A percentile compares a stretch with the other conserved stretches of the same genome.
These are phyloP conservation scores for Liodrosophila aerea DNA, from an alignment of 2,888 invertebrate genomes.

Conservation along the genomic window DNA sequence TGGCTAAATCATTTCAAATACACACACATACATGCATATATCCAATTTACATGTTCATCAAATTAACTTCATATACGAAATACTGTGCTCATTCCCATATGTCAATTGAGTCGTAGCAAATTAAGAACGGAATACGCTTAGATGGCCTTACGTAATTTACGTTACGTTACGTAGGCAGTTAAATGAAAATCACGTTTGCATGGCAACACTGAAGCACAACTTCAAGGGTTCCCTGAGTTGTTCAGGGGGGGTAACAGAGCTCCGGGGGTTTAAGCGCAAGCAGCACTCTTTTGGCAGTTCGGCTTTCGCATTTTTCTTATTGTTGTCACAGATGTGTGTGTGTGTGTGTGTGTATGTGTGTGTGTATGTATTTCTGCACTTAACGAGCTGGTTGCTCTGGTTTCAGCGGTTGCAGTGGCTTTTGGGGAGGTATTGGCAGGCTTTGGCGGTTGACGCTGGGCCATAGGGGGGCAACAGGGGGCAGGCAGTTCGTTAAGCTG, in stretches of 20 bases:
- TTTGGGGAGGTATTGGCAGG: conserved; percentile 16
- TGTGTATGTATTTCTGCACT: conserved; percentile 45
- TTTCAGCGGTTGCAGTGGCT: conserved; percentile 49
- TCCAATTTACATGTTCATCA: too few relatives aligned
- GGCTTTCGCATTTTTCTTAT: conserved; percentile 46
- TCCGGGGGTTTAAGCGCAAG: neutral
- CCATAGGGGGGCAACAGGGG: neutral
- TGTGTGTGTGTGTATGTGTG: conserved; percentile 9
- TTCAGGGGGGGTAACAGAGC: neutral
- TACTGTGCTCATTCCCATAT: conserved; percentile 20
- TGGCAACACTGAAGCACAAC: conserved; percentile 56
- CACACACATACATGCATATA: too few relatives aligned
- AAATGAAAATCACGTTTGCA: conserved; percentile 54
- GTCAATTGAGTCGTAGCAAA: conserved; percentile 28
- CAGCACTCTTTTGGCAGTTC: conserved; percentile 31
- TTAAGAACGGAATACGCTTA: conserved; percentile 25
- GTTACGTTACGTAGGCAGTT: conserved; percentile 51
- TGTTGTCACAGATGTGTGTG: conserved; percentile 29
- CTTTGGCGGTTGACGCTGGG: conserved; percentile 13
- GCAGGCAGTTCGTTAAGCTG: too few relatives aligned
- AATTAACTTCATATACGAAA: too few relatives aligned
- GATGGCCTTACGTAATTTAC: conserved; percentile 52
- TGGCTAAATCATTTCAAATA: too few relatives aligned
- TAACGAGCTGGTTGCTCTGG: conserved; percentile 58
- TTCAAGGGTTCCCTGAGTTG: conserved; percentile 34